Percentiles rank a stretch among this genome's conserved stretches.
Evolutionary conservation across 2,797 vertebrate species (phyloP).

Genomic region (Echiichthys vipera): DNA sequence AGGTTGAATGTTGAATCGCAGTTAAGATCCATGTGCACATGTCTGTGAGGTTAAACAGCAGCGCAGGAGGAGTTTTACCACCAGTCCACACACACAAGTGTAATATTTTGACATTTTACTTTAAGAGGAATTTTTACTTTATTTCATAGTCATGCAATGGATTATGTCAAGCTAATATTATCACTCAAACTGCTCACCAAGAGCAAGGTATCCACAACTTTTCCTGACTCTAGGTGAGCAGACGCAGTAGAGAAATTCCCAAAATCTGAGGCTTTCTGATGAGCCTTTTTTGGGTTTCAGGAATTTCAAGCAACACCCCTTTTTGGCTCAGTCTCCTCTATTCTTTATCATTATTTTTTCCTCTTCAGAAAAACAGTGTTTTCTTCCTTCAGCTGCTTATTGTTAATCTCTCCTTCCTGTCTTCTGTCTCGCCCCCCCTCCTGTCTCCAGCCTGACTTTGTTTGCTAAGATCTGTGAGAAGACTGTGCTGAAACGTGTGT

Average conservation of each 20-base stretch:
- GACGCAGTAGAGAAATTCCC: not conserved
- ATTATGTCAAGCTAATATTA: conserved; percentile 1
- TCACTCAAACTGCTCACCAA: not conserved
- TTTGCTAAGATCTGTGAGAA: conserved; percentile 99
- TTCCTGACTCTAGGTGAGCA: not conserved
- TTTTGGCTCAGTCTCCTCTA: not conserved
- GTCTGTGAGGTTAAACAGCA: not conserved
- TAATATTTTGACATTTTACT: not conserved
- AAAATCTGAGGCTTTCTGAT: not conserved
- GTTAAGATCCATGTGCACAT: not conserved
- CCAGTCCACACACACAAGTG: not conserved
- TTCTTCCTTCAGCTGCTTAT: conserved; percentile 16
- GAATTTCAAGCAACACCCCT: conserved; percentile 7
- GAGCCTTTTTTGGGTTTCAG: not conserved
- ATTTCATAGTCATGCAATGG: not conserved
- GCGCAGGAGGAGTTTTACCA: not conserved
- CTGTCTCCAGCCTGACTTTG: conserved; percentile 89
- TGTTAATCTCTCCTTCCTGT: conserved; percentile 18
- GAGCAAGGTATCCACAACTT: conserved; percentile 1
- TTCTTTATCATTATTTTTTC: not conserved
- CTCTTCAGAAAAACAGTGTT: not conserved
- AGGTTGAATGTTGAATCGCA: not conserved
- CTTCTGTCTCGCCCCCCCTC: not conserved
- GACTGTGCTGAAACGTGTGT: conserved; percentile 96
- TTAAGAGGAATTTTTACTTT: not conserved